phyloP scores from a whole-genome alignment of 2,797 vertebrate species.

The Eutrigla gurnardus region DNA sequence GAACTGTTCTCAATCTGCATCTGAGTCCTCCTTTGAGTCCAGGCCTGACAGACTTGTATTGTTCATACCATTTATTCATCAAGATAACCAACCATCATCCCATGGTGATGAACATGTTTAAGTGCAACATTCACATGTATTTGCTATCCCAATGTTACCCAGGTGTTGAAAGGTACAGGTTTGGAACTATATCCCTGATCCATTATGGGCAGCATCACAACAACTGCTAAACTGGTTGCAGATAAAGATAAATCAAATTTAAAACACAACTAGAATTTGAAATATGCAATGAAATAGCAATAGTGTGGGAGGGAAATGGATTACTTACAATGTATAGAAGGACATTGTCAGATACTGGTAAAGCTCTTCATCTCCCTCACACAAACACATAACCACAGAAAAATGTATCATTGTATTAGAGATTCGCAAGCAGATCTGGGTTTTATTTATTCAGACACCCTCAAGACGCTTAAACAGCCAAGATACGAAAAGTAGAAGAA shows the following conservation, averaged over 20 bases:
- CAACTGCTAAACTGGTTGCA: background rate
- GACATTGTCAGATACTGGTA: conserved; percentile 11
- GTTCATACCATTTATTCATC: too few species aligned
- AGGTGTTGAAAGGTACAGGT: too few species aligned
- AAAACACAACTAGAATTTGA: background rate
- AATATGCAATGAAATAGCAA: background rate
- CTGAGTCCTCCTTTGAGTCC: too few species aligned
- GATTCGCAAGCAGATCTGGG: conserved; percentile 14
- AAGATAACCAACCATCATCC: too few species aligned
- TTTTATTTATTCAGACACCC: conserved; percentile 32
- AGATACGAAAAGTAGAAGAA: background rate
- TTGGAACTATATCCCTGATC: too few species aligned
- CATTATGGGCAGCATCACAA: too few species aligned
- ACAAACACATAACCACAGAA: background rate
- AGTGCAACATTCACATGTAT: too few species aligned
- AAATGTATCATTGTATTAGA: conserved; percentile 3
- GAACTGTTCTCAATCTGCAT: too few species aligned
- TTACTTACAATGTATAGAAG: background rate
- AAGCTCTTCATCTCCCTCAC: conserved; percentile 18
- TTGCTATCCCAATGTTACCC: too few species aligned
- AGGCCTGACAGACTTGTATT: too few species aligned
- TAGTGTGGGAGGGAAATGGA: conserved; percentile 8
- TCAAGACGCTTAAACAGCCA: conserved; percentile 8
- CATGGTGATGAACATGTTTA: too few species aligned
- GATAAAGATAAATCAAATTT: background rate